phyloP scores from a whole-genome alignment of 2,113 vertebrate genomes.

The Fulica atra region DNA sequence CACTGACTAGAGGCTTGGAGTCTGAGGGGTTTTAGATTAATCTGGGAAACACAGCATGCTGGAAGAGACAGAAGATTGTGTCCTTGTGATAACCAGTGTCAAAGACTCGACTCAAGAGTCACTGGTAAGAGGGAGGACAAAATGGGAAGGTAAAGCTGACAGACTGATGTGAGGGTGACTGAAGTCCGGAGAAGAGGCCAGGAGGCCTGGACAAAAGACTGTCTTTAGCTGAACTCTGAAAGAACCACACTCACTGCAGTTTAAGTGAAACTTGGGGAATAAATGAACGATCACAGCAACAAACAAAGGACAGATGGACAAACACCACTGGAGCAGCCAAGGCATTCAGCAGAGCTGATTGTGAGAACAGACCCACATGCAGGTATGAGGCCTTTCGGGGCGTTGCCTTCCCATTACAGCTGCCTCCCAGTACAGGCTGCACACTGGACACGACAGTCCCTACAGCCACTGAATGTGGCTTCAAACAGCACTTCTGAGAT shows the following conservation, averaged over 20 bases:
- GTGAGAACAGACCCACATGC: rapidly evolving
- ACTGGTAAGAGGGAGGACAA: not conserved
- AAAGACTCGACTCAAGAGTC: not conserved
- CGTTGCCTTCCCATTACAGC: not conserved
- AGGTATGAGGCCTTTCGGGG: rapidly evolving
- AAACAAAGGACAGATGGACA: not conserved
- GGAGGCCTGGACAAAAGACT: not conserved
- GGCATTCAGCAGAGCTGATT: not conserved
- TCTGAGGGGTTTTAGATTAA: not conserved
- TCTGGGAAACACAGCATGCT: not conserved
- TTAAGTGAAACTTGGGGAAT: too few relatives aligned
- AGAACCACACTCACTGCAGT: not conserved
- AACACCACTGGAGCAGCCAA: not conserved
- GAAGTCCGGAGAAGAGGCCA: not conserved
- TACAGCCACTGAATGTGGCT: not conserved
- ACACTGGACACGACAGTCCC: not conserved
- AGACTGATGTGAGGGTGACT: not conserved
- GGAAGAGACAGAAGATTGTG: not conserved
- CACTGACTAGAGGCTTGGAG: not conserved
- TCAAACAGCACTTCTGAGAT: not conserved
- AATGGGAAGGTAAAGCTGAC: not conserved
- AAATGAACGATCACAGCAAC: not conserved
- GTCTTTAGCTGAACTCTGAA: not conserved
- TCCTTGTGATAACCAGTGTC: not conserved
- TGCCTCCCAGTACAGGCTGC: not conserved